Percentiles rank a stretch among this genome's conserved stretches.
Conservation (phyloP, 2,797 vertebrate genomes). For the Semotilus atromaculatus region DNA sequence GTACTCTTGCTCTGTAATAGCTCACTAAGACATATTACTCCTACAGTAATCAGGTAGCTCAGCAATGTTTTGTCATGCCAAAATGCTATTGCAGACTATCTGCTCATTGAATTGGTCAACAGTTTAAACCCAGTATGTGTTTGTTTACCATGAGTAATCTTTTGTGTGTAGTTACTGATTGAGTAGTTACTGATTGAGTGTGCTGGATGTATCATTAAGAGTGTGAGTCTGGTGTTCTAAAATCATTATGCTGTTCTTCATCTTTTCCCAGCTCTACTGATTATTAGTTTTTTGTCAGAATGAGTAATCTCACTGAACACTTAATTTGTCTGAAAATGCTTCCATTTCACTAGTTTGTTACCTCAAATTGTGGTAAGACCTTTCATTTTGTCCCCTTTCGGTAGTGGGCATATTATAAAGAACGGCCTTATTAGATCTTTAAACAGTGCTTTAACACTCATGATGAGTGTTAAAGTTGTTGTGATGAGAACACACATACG, state of each 20-base stretch:
- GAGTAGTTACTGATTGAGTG: constrained; percentile 10
- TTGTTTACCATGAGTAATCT: background rate
- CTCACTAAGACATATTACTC: background rate
- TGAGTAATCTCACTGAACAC: constrained; percentile 14
- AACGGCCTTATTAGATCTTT: background rate
- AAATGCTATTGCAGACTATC: background rate
- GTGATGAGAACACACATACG: too few relatives aligned
- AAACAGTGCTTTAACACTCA: background rate
- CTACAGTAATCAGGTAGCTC: background rate
- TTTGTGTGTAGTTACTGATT: constrained; percentile 20
- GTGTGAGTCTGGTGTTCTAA: background rate
- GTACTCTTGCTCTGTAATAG: background rate
- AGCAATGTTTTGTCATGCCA: background rate
- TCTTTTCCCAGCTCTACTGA: background rate
- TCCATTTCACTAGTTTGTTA: background rate
- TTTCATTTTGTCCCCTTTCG: background rate
- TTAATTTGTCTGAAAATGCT: constrained; percentile 4
- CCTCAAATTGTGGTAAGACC: background rate
- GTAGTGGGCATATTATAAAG: background rate
- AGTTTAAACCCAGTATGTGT: background rate
- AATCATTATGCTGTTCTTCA: constrained; percentile 13
- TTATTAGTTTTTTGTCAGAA: constrained; percentile 43
- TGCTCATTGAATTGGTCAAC: background rate
- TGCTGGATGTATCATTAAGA: background rate
- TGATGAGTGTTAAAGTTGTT: too few relatives aligned